Evolutionary conservation across 1,140 invertebrate genomes (phyloP).

Genomic region (Pseudomyrmex dendroicus): DNA sequence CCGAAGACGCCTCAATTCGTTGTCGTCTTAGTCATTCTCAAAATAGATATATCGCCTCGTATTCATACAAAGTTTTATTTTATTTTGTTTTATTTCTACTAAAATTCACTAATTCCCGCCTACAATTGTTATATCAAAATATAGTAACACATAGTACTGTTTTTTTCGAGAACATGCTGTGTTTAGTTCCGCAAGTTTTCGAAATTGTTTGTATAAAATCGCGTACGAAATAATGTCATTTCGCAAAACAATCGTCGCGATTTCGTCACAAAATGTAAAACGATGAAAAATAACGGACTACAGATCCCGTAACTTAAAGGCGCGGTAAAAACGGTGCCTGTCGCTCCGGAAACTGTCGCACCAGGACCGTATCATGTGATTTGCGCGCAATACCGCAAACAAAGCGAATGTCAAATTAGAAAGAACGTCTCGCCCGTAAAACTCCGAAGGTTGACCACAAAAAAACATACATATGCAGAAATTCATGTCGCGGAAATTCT

Average conservation of each 20-base stretch:
- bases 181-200: background rate
- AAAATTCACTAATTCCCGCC: too few relatives aligned
- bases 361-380: background rate
- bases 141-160: too few relatives aligned
- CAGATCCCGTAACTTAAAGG: conserved; percentile 6
- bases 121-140: too few relatives aligned
- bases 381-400: background rate
- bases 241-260: background rate
- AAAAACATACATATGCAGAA: background rate
- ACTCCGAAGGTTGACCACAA: background rate
- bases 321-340: conserved; percentile 2
- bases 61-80: too few relatives aligned
- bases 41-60: too few relatives aligned
- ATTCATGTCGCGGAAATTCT: background rate
- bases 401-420: background rate
- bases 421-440: background rate
- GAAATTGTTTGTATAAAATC: conserved; percentile 5
- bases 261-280: background rate
- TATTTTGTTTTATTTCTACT: too few relatives aligned
- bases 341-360: background rate
- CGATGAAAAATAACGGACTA: background rate
- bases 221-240: background rate
- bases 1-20: too few relatives aligned
- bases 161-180: too few relatives aligned
- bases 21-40: too few relatives aligned